phyloP scores from a whole-genome alignment of 1,140 invertebrate genomes.

The Proctacanthus coquilletti region DNA sequence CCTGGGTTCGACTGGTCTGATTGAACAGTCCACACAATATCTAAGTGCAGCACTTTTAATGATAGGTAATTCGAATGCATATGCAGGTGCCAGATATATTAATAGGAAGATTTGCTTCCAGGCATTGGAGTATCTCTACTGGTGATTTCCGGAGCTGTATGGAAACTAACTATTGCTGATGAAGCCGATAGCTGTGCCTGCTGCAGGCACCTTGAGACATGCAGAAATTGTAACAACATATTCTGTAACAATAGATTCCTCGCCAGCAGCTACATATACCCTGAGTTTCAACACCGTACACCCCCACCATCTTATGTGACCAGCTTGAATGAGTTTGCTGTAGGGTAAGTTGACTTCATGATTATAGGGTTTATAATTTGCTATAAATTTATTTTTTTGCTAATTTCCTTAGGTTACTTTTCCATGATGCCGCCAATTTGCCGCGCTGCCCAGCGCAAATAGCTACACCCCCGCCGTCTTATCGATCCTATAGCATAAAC shows the following conservation, averaged over 20 bases:
- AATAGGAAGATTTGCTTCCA: not conserved
- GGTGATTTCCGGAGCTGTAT: conserved; percentile 25
- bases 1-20: conserved; percentile 22
- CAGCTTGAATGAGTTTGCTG: conserved; percentile 21
- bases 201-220: conserved; percentile 20
- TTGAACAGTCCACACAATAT: conserved; percentile 26
- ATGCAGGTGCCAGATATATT: not conserved
- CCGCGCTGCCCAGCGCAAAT: too few species aligned
- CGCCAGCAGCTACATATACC: conserved; percentile 15
- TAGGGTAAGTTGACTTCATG: conserved; percentile 11
- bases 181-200: conserved; percentile 22
- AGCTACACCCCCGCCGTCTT: too few species aligned
- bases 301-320: conserved; percentile 25
- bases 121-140: conserved; percentile 22
- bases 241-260: conserved; percentile 20
- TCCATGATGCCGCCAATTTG: too few species aligned
- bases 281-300: conserved; percentile 25
- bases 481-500: too few species aligned
- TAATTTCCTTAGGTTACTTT: too few species aligned
- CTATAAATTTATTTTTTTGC: too few species aligned
- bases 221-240: conserved; percentile 23
- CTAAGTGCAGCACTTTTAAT: conserved; percentile 24
- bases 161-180: conserved; percentile 21
- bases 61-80: conserved; percentile 11
- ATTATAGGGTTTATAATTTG: too few species aligned